Conservation (phyloP, 2,888 invertebrate species). For the Drosophila cracens region DNA sequence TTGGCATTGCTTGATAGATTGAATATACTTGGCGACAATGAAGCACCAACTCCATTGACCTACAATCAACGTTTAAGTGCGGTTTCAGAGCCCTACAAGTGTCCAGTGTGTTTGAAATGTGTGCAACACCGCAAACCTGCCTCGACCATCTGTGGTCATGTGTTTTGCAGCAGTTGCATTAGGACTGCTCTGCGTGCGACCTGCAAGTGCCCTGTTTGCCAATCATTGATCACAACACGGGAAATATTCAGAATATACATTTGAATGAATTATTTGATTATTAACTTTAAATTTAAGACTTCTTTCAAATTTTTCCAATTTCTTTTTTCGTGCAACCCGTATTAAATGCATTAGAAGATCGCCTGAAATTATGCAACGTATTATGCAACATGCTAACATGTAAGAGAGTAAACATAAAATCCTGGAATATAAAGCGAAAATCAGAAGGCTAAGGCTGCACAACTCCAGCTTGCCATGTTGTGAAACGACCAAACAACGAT, state of each 20-base stretch:
- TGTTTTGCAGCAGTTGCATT: constrained; percentile 56
- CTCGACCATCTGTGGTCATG: constrained; percentile 58
- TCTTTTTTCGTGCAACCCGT: neutral
- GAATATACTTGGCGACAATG: neutral
- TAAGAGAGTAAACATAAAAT: constrained; percentile 39
- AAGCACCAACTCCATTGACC: neutral
- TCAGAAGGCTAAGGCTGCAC: constrained; percentile 15
- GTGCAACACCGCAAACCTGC: constrained; percentile 43
- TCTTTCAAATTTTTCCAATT: neutral
- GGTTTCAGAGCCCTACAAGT: constrained; percentile 32
- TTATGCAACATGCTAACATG: constrained; percentile 22
- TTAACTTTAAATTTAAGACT: neutral
- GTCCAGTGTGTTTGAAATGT: constrained; percentile 49
- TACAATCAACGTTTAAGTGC: neutral
- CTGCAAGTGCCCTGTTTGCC: constrained; percentile 56
- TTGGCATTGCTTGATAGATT: constrained; percentile 10
- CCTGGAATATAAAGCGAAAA: constrained; percentile 42
- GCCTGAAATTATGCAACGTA: constrained; percentile 35
- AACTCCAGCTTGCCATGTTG: constrained; percentile 15
- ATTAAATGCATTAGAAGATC: constrained; percentile 12
- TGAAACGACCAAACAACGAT: constrained; percentile 4
- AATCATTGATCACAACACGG: constrained; percentile 22
- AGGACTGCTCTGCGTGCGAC: constrained; percentile 36
- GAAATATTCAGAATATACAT: constrained; percentile 48
- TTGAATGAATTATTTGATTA: constrained; percentile 11